Conservation (phyloP, 1,140 invertebrate genomes). For the Penaeus indicus region DNA sequence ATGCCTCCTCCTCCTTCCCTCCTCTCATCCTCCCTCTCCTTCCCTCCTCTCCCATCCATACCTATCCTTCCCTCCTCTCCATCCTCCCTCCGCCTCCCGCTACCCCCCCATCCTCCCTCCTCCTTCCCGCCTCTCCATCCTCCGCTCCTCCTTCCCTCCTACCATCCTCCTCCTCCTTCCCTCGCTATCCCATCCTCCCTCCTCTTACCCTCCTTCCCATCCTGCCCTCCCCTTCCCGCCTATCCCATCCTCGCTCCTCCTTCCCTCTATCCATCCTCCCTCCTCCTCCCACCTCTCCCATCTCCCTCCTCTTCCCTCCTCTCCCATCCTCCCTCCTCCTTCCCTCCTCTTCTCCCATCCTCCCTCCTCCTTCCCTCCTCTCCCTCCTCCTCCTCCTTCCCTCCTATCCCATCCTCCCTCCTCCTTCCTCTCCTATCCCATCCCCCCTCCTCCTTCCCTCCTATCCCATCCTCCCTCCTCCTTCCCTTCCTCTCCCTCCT, state of each 20-base stretch:
- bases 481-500: not conserved
- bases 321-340: too few species aligned
- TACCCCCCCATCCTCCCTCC: not conserved
- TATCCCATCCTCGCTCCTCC: too few species aligned
- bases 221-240: too few species aligned
- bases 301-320: too few species aligned
- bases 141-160: slow-evolving; percentile 68
- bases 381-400: not conserved
- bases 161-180: slow-evolving; percentile 54
- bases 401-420: too few species aligned
- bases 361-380: not conserved
- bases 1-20: too few species aligned
- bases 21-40: not conserved
- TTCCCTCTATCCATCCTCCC: too few species aligned
- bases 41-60: not conserved
- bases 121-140: not conserved
- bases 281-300: too few species aligned
- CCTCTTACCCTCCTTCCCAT: too few species aligned
- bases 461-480: not conserved
- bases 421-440: not conserved
- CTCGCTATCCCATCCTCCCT: slow-evolving; percentile 81
- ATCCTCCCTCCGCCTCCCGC: not conserved
- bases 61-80: too few species aligned
- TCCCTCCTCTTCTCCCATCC: too few species aligned
- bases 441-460: not conserved